phyloP scores from a whole-genome alignment of 2,888 invertebrate species.

The Entomobrya proxima region DNA sequence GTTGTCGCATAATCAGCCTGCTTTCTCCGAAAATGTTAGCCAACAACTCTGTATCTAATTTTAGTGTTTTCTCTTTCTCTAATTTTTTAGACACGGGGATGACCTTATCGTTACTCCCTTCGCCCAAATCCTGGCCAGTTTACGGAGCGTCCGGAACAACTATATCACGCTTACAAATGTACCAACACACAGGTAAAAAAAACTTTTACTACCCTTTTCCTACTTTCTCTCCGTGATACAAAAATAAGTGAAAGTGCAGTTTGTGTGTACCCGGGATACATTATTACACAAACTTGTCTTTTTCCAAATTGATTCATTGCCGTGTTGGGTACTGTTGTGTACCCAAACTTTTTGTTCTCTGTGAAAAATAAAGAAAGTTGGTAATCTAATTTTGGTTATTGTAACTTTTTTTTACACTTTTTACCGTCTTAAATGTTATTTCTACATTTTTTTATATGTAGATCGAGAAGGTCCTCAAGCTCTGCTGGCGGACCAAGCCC shows the following conservation, averaged over 20 bases:
- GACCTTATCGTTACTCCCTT: slow-evolving; percentile 99
- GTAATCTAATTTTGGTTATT: slow-evolving; percentile 54
- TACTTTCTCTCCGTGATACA: not conserved
- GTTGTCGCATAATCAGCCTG: no score
- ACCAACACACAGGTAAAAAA: slow-evolving; percentile 89
- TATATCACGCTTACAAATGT: slow-evolving; percentile 98
- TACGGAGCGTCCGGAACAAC: slow-evolving; percentile 98
- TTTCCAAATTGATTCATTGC: slow-evolving; percentile 53
- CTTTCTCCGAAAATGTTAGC: no score
- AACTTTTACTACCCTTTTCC: not conserved
- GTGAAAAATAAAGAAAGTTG: slow-evolving; percentile 35
- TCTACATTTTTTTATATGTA: slow-evolving; percentile 78
- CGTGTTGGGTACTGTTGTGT: not conserved
- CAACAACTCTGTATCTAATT: slow-evolving; percentile 74
- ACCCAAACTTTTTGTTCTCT: slow-evolving; percentile 28
- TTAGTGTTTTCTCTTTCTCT: slow-evolving; percentile 74
- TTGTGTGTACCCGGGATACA: not conserved
- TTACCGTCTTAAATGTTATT: no score
- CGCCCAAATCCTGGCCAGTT: slow-evolving; percentile 99
- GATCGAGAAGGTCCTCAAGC: slow-evolving; percentile 88
- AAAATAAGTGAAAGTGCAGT: slow-evolving; percentile 5
- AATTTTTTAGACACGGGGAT: slow-evolving; percentile 91
- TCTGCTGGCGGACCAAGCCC: slow-evolving; percentile 85
- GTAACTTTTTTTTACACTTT: slow-evolving; percentile 36
- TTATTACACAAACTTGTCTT: not conserved